These are phyloP conservation scores for Troides oblongomaculatus DNA, from an alignment of 2,888 invertebrate genomes.

Conservation along the genomic window DNA sequence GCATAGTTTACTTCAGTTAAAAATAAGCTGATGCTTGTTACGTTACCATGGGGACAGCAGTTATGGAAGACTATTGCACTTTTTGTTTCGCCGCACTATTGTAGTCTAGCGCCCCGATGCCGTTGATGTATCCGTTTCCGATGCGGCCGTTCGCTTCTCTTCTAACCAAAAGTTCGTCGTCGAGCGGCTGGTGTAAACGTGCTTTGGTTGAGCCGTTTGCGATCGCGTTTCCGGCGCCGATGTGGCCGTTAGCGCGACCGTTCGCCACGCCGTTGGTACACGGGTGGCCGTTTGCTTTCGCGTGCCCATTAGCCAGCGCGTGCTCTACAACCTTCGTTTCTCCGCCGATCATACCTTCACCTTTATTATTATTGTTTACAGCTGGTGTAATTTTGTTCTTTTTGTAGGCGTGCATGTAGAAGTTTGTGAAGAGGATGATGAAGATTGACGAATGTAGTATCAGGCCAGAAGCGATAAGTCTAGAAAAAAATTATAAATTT, in stretches of 20 bases:
- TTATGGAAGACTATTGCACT: conserved; percentile 51
- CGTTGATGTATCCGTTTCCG: conserved; percentile 42
- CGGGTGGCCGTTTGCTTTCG: conserved; percentile 35
- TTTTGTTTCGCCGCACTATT: conserved; percentile 58
- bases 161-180: not conserved
- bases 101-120: conserved; percentile 38
- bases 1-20: no score
- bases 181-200: conserved; percentile 3
- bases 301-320: conserved; percentile 41
- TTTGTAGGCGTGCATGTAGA: conserved; percentile 92
- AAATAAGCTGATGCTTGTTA: no score
- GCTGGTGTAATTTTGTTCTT: conserved; percentile 42
- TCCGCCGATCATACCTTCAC: conserved; percentile 26
- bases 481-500: conserved; percentile 39
- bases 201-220: conserved; percentile 21
- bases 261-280: conserved; percentile 18
- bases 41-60: no score
- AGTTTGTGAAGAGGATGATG: conserved; percentile 94
- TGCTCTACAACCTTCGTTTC: not conserved
- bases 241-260: conserved; percentile 40
- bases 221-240: conserved; percentile 38
- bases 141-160: conserved; percentile 34
- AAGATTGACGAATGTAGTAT: conserved; percentile 92
- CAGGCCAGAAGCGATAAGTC: conserved; percentile 85
- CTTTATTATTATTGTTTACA: conserved; percentile 52